phyloP scores from a whole-genome alignment of 2,113 vertebrate genomes.

The Chlamydotis undulata region DNA sequence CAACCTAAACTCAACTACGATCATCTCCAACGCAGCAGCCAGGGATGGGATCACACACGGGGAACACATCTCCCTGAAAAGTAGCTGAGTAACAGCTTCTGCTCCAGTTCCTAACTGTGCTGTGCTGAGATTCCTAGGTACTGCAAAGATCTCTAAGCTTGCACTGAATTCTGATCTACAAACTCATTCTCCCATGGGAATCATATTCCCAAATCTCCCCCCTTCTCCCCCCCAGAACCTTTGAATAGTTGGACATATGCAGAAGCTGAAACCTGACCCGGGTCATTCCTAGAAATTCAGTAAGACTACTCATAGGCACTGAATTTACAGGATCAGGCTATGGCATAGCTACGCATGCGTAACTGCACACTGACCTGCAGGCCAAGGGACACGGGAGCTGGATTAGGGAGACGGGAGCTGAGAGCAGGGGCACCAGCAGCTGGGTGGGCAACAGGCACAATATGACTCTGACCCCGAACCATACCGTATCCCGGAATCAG shows the following conservation, averaged over 20 bases:
- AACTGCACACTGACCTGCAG: background rate
- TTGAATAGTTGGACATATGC: background rate
- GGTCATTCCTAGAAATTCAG: background rate
- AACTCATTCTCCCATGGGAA: conserved; percentile 2
- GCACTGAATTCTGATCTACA: background rate
- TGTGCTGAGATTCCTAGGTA: background rate
- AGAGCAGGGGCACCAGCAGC: background rate
- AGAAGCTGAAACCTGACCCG: conserved; percentile 23
- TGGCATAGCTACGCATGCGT: background rate
- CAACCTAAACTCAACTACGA: background rate
- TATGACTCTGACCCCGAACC: background rate
- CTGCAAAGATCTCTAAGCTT: background rate
- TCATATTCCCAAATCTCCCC: background rate
- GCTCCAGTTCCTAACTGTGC: background rate
- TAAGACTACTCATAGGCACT: background rate
- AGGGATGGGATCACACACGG: fast-evolving
- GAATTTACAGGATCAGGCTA: background rate
- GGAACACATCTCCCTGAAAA: background rate
- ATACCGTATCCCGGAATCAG: fast-evolving
- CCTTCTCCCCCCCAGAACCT: background rate
- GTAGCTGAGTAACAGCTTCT: background rate
- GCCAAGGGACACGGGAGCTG: background rate
- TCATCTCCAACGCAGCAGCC: background rate
- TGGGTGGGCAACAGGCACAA: fast-evolving
- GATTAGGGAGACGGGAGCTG: fast-evolving